Evolutionary conservation across 2,888 invertebrate species (phyloP).

Genomic region (Eupsilia transversa): DNA sequence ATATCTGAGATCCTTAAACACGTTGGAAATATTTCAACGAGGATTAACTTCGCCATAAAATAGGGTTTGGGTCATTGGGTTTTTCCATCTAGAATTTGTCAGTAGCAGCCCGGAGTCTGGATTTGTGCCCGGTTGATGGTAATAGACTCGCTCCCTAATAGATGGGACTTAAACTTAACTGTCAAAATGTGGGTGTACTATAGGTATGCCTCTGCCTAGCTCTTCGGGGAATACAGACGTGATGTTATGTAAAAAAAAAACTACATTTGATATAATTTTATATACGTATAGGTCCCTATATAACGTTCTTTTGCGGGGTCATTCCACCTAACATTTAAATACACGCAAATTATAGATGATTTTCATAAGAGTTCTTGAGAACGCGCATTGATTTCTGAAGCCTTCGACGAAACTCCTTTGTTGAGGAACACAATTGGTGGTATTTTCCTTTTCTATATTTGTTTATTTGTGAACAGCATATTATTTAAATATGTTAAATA

Average conservation of each 20-base stretch:
- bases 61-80: background rate
- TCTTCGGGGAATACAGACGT: background rate
- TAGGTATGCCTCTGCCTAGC: background rate
- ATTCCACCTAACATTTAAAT: background rate
- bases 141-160: background rate
- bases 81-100: background rate
- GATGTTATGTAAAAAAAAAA: background rate
- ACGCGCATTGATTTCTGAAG: constrained; percentile 10
- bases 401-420: constrained; percentile 27
- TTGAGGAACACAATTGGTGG: background rate
- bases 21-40: no score
- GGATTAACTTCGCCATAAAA: background rate
- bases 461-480: background rate
- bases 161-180: background rate
- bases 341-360: background rate
- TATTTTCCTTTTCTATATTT: background rate
- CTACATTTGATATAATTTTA: background rate
- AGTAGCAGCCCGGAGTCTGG: background rate
- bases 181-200: background rate
- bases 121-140: background rate
- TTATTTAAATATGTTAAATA: background rate
- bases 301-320: background rate
- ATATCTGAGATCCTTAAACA: no score
- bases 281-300: background rate
- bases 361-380: constrained; percentile 13